Evolutionary conservation across 1,140 invertebrate genomes (phyloP).

Genomic region (Pararge aegeria): DNA sequence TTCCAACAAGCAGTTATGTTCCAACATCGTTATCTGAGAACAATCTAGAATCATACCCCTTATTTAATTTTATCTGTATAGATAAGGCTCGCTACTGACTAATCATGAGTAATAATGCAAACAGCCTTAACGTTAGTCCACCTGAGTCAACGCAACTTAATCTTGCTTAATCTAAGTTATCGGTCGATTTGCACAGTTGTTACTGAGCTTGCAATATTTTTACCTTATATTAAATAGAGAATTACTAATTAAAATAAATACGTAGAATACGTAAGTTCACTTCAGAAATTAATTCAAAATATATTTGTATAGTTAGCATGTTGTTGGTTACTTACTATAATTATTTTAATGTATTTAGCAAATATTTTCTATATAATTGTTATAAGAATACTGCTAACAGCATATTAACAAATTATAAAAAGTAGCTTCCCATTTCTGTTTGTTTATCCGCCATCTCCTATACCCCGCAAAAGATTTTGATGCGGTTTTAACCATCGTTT

Average conservation of each 20-base stretch:
- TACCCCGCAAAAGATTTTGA: too few relatives aligned
- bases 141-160: conserved; percentile 20
- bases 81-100: conserved; percentile 13
- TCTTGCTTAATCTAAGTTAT: conserved; percentile 26
- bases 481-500: too few relatives aligned
- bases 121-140: conserved; percentile 21
- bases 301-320: too few relatives aligned
- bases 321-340: too few relatives aligned
- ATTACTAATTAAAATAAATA: background rate
- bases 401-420: too few relatives aligned
- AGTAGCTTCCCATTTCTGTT: too few relatives aligned
- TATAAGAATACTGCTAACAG: too few relatives aligned
- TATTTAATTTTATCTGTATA: conserved; percentile 3
- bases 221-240: background rate
- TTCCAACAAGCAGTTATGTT: background rate
- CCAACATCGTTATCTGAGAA: background rate
- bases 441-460: too few relatives aligned
- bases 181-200: conserved; percentile 16
- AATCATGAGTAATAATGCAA: conserved; percentile 23
- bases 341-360: too few relatives aligned
- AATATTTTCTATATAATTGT: too few relatives aligned
- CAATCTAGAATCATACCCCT: conserved; percentile 1
- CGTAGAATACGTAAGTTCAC: too few relatives aligned
- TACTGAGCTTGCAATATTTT: background rate
- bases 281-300: too few relatives aligned